A percentile compares a stretch with the other conserved stretches of the same genome.
Evolutionary conservation across 2,888 invertebrate species (phyloP).

Genomic region (Diaprepes abbreviatus): DNA sequence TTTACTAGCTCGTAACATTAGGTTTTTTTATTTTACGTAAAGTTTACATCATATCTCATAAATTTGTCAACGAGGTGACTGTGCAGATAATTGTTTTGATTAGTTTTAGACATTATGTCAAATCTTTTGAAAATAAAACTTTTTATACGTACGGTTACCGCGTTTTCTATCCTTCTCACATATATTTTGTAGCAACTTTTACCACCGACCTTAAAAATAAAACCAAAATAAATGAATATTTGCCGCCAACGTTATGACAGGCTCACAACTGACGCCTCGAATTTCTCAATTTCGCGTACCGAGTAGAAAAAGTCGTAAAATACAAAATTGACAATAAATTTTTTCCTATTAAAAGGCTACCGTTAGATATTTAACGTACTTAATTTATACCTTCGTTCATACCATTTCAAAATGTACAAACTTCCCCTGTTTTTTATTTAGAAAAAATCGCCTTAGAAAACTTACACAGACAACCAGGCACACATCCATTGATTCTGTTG

Average conservation of each 20-base stretch:
- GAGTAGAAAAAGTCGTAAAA: slow-evolving; percentile 27
- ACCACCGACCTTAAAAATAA: slow-evolving; percentile 13
- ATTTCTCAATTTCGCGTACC: slow-evolving; percentile 24
- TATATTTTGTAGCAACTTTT: slow-evolving; percentile 2
- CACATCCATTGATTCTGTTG: too few relatives aligned
- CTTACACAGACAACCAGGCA: too few relatives aligned
- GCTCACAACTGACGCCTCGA: slow-evolving; percentile 22
- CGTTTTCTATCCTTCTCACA: slow-evolving; percentile 8
- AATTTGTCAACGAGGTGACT: too few relatives aligned
- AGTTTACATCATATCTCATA: too few relatives aligned
- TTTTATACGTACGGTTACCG: not conserved
- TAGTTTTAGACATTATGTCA: too few relatives aligned
- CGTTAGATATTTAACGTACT: not conserved
- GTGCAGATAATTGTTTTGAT: too few relatives aligned
- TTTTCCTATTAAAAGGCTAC: slow-evolving; percentile 6
- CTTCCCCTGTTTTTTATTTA: too few relatives aligned
- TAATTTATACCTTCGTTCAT: too few relatives aligned
- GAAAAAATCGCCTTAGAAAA: too few relatives aligned
- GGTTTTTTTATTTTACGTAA: too few relatives aligned
- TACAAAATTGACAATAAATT: slow-evolving; percentile 24
- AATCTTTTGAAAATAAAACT: not conserved
- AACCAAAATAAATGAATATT: slow-evolving; percentile 17
- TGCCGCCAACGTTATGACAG: slow-evolving; percentile 14
- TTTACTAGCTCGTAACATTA: too few relatives aligned
- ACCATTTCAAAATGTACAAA: too few relatives aligned